These are phyloP conservation scores for Scomber scombrus DNA, from an alignment of 2,113 vertebrate genomes.

Conservation along the genomic window DNA sequence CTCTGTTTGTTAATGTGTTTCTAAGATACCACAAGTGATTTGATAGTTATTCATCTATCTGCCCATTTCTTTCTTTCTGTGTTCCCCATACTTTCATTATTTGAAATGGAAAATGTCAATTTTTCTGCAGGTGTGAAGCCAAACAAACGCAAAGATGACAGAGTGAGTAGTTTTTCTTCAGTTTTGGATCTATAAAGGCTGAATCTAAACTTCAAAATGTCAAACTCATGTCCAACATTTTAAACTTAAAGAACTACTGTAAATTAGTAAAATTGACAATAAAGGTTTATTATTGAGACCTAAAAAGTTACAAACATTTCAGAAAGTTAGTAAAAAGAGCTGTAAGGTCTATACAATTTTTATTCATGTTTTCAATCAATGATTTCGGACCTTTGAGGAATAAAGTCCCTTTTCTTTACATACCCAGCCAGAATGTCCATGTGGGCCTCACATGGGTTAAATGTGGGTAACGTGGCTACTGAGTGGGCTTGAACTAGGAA, in stretches of 20 bases:
- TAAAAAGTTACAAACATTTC: too few relatives aligned
- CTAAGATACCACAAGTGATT: neutral
- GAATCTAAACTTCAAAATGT: neutral
- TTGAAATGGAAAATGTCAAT: neutral
- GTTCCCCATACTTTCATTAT: neutral
- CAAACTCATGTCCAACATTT: neutral
- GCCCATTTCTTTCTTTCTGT: neutral
- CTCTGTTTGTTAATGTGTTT: neutral
- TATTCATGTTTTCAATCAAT: too few relatives aligned
- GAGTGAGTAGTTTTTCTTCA: slow-evolving; percentile 76
- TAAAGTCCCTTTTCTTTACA: neutral
- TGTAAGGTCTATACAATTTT: too few relatives aligned
- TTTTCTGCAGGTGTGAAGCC: slow-evolving; percentile 59
- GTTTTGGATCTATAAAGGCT: neutral
- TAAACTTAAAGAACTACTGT: fast-evolving
- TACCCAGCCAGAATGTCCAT: too few relatives aligned
- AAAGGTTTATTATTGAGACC: too few relatives aligned
- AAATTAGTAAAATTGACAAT: too few relatives aligned
- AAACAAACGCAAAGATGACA: slow-evolving; percentile 77
- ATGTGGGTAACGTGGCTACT: too few relatives aligned
- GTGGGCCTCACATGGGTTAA: too few relatives aligned
- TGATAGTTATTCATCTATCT: neutral
- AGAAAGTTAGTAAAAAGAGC: too few relatives aligned
- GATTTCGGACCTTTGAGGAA: neutral
- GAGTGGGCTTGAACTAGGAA: too few relatives aligned